These are phyloP conservation scores for Hirtodrosophila trivittata DNA, from an alignment of 2,888 invertebrate genomes.

Conservation along the genomic window DNA sequence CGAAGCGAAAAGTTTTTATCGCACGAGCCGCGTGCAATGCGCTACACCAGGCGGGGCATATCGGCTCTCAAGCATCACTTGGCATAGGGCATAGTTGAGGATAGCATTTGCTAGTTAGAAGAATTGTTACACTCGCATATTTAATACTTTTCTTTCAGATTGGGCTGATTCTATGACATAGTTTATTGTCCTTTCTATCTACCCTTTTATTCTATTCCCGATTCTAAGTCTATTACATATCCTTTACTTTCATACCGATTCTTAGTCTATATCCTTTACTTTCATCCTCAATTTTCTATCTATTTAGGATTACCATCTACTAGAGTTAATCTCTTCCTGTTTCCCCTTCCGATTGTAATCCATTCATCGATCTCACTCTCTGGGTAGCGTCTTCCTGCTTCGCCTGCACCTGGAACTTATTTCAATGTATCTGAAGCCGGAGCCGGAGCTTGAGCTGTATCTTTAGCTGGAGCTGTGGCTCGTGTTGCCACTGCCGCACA, in stretches of 20 bases:
- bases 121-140: too few species aligned
- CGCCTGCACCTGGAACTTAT: conserved; percentile 40
- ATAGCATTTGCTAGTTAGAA: conserved; percentile 1
- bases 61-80: conserved; percentile 2
- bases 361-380: conserved; percentile 5
- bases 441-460: conserved; percentile 39
- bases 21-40: conserved; percentile 26
- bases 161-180: too few species aligned
- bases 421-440: conserved; percentile 34
- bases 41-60: conserved; percentile 31
- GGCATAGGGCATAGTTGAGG: too few species aligned
- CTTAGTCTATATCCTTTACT: too few species aligned
- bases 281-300: too few species aligned
- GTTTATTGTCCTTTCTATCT: too few species aligned
- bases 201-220: too few species aligned
- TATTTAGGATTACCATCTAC: too few species aligned
- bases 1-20: conserved; percentile 24
- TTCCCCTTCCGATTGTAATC: conserved; percentile 1
- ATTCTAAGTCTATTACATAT: too few species aligned
- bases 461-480: not conserved
- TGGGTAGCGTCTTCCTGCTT: conserved; percentile 60
- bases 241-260: too few species aligned
- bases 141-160: too few species aligned
- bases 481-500: conserved; percentile 19
- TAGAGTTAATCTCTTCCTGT: not conserved